These are phyloP conservation scores for Paedocypris micromegethes DNA, from an alignment of 2,797 vertebrate genomes.

Conservation along the genomic window DNA sequence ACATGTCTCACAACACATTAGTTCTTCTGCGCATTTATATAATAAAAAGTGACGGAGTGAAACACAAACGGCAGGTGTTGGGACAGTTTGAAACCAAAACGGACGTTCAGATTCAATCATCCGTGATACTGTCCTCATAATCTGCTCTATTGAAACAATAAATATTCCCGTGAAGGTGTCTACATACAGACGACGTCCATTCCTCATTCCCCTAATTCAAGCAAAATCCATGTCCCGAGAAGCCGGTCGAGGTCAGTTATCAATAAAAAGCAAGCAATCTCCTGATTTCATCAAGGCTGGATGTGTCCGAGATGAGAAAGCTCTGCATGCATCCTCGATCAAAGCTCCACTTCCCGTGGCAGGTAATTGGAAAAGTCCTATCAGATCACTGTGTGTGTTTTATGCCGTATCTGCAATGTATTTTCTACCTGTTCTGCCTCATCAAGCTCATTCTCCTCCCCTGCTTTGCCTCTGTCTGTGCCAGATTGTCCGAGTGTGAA, in stretches of 20 bases:
- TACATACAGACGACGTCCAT: constrained; percentile 11
- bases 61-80: no score
- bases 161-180: constrained; percentile 6
- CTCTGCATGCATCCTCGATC: constrained; percentile 21
- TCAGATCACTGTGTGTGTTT: constrained; percentile 37
- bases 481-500: not conserved
- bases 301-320: constrained; percentile 21
- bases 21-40: not conserved
- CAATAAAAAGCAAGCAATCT: constrained; percentile 40
- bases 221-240: constrained; percentile 27
- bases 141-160: constrained; percentile 9
- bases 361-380: constrained; percentile 42
- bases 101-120: constrained; percentile 10
- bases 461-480: constrained; percentile 17
- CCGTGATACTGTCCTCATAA: not conserved
- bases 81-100: not conserved
- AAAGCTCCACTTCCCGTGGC: constrained; percentile 18
- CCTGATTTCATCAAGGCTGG: constrained; percentile 21
- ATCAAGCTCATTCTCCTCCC: constrained; percentile 29
- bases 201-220: constrained; percentile 12
- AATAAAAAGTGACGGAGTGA: not conserved
- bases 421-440: constrained; percentile 37
- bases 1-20: not conserved
- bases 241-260: constrained; percentile 25
- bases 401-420: constrained; percentile 21